A percentile compares a stretch with the other conserved stretches of the same genome.
phyloP scores from a whole-genome alignment of 1,140 invertebrate genomes.

The Lineus longissimus region DNA sequence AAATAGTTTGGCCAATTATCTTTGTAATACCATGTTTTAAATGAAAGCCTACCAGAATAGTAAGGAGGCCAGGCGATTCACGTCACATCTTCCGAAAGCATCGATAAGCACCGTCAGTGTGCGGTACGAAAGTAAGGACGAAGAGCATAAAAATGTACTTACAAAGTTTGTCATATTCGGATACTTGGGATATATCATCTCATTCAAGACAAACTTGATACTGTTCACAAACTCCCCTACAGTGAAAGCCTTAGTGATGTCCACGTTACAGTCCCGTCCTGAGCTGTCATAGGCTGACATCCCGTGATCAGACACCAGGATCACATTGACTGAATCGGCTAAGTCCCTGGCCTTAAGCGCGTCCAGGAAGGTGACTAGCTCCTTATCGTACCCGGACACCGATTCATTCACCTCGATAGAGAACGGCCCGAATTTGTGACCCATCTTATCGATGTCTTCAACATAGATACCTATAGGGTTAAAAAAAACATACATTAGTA shows the following conservation, averaged over 20 bases:
- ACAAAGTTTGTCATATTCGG: conserved; percentile 27
- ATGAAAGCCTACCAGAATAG: too few species aligned
- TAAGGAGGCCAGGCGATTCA: too few species aligned
- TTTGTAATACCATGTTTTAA: too few species aligned
- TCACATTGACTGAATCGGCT: conserved; percentile 44
- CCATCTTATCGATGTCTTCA: conserved; percentile 35
- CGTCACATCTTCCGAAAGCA: too few species aligned
- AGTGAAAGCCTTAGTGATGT: conserved; percentile 38
- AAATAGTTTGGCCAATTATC: too few species aligned
- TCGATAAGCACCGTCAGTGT: too few species aligned
- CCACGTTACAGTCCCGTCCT: conserved; percentile 23
- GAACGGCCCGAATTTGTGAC: conserved; percentile 33
- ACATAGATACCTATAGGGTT: conserved; percentile 29
- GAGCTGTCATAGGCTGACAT: conserved; percentile 42
- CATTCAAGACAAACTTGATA: conserved; percentile 36
- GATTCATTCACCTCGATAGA: conserved; percentile 23
- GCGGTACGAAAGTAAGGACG: too few species aligned
- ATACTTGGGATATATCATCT: conserved; percentile 38
- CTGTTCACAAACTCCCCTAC: conserved; percentile 32
- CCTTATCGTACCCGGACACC: conserved; percentile 31
- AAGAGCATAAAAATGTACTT: too few species aligned
- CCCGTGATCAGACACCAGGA: conserved; percentile 56
- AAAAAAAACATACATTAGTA: too few species aligned
- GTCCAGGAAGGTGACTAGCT: conserved; percentile 34
- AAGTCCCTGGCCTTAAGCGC: conserved; percentile 20